phyloP scores from a whole-genome alignment of 2,888 invertebrate species.

The Linnaemya vulpina region DNA sequence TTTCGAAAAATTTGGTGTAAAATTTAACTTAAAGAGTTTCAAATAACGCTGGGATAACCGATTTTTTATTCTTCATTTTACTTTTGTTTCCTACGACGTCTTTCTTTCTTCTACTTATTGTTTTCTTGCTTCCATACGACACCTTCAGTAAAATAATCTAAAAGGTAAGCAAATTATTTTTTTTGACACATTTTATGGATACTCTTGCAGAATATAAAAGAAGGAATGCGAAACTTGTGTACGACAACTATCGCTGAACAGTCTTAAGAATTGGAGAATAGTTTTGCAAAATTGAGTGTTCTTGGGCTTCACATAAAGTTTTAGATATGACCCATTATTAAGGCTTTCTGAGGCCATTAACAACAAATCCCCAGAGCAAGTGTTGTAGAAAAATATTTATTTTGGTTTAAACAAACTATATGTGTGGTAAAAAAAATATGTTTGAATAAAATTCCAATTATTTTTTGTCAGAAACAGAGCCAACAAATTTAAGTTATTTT shows the following conservation, averaged over 20 bases:
- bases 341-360: too few species aligned
- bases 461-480: too few species aligned
- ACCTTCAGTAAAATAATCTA: conserved; percentile 67
- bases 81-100: conserved; percentile 42
- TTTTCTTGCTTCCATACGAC: conserved; percentile 52
- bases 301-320: too few species aligned
- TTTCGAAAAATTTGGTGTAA: conserved; percentile 28
- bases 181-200: neutral
- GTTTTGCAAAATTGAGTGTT: neutral
- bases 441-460: too few species aligned
- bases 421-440: too few species aligned
- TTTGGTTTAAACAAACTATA: too few species aligned
- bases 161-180: conserved; percentile 66
- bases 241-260: neutral
- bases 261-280: neutral
- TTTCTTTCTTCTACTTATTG: conserved; percentile 34
- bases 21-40: conserved; percentile 38
- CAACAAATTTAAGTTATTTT: too few species aligned
- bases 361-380: too few species aligned
- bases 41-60: conserved; percentile 66
- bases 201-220: conserved; percentile 33
- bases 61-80: conserved; percentile 51
- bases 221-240: neutral
- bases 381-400: too few species aligned
- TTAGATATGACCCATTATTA: too few species aligned